Evolutionary conservation across 1,140 invertebrate genomes (phyloP).

Genomic region (Triops cancriformis): DNA sequence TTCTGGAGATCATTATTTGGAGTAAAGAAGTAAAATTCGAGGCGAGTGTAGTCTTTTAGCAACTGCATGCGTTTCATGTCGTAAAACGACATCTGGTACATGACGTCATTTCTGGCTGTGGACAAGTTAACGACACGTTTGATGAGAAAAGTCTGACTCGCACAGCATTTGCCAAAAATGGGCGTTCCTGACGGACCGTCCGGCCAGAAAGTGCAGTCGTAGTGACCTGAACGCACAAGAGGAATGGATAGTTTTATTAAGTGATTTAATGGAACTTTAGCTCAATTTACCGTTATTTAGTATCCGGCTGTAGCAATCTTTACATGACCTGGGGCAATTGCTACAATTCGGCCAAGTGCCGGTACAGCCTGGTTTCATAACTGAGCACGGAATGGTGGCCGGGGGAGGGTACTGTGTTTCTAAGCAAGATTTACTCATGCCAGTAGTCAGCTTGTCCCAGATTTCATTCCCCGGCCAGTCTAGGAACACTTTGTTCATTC

Average conservation of each 20-base stretch:
- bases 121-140: neutral
- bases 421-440: too few relatives aligned
- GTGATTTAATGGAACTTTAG: too few relatives aligned
- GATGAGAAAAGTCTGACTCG: neutral
- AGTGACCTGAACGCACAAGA: too few relatives aligned
- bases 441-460: neutral
- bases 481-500: neutral
- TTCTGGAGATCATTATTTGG: neutral
- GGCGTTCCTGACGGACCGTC: neutral
- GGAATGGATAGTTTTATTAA: too few relatives aligned
- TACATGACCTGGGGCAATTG: too few relatives aligned
- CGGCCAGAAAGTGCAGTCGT: neutral
- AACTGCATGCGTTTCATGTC: neutral
- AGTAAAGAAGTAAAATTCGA: neutral
- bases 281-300: too few relatives aligned
- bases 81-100: neutral
- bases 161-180: neutral
- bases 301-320: too few relatives aligned
- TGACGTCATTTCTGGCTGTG: neutral
- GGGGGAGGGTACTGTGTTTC: too few relatives aligned
- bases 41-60: neutral
- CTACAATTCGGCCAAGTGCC: too few relatives aligned
- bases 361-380: too few relatives aligned
- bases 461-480: neutral
- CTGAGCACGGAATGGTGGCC: too few relatives aligned